Evolutionary conservation across 2,113 vertebrate genomes (phyloP), one percentile per base, ranked within the genome.

Genomic region (Dolichotis patagonum): DNA sequence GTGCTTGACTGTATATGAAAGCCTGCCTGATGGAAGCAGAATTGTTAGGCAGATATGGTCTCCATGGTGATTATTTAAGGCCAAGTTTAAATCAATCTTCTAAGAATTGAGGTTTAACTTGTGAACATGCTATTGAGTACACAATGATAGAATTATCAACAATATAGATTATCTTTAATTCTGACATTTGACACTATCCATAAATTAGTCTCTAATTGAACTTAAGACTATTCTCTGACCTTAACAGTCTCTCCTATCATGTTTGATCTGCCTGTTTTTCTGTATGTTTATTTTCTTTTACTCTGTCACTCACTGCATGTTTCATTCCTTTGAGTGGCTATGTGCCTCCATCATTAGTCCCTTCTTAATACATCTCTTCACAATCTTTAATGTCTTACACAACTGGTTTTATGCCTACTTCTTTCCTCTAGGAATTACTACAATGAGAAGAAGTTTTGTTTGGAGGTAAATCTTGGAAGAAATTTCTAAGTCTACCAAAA

Each of bases 11-110:
- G 17, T 46, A 43, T 90, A 2, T 13, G 73, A 97, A 91, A 83
- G 67, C 46, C 58, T 88, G 85, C 83, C 73, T 75, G 58, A 56
- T 84, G 52, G 43, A 94, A 93, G 38, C 32, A 56, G 80, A 85
- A 62, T 84, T 94, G 54, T 93, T 96, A 88, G 41, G n/a, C 16
- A n/a, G 43, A 62, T 80, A 20, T 54, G 56, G 86, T 97, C 88
- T 96, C 95, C 90, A 96, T 96, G 89, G 94, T 84, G 93, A 98
- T 93, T 88, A 82, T 86, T 94, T 82, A 90, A 93, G 81, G 54
- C 52, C 35, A 91, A 49, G 20, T 89, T 90, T 89, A 63, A 95
- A 58, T 95, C 94, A 96, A 0, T 88, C 58, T 94, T 97, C 85
- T 92, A 92, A 95, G 96, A 94, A 96, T 89, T 81, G 78, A 96